Evolutionary conservation across 2,888 invertebrate genomes (phyloP).

Genomic region (Epinotia bilunana): DNA sequence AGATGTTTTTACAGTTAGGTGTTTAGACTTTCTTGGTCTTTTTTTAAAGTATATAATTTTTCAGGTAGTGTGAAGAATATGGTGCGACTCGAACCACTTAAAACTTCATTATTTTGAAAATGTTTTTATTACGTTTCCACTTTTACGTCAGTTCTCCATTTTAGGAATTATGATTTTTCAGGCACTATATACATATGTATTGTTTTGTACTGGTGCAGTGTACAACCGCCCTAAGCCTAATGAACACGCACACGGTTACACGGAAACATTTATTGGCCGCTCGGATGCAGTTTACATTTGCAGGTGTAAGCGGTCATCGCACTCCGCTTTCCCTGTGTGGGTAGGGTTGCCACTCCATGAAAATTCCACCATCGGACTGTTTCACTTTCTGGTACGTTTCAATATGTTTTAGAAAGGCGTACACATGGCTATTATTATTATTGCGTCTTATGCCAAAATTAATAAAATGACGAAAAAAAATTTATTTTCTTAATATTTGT

Average conservation of each 20-base stretch:
- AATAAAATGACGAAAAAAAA: too few species aligned
- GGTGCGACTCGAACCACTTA: too few species aligned
- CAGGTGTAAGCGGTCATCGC: slow-evolving; percentile 82
- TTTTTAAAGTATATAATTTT: too few species aligned
- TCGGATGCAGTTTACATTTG: slow-evolving; percentile 72
- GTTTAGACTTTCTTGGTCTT: too few species aligned
- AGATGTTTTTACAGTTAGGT: too few species aligned
- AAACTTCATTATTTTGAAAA: too few species aligned
- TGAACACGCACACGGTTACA: slow-evolving; percentile 62
- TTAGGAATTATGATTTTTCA: not conserved
- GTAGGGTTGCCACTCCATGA: slow-evolving; percentile 48
- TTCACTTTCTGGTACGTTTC: not conserved
- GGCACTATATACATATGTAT: not conserved
- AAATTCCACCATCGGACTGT: not conserved
- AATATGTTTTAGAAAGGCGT: not conserved
- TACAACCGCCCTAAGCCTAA: slow-evolving; percentile 47
- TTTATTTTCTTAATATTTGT: too few species aligned
- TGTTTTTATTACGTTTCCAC: too few species aligned
- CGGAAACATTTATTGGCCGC: slow-evolving; percentile 60
- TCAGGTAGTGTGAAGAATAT: too few species aligned
- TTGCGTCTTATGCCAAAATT: too few species aligned
- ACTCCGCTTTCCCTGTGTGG: slow-evolving; percentile 63
- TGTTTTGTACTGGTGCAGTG: slow-evolving; percentile 7
- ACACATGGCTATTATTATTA: not conserved
- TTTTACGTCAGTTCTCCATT: too few species aligned